A percentile compares a stretch with the other conserved stretches of the same genome.
phyloP scores from a whole-genome alignment of 2,888 invertebrate genomes.

The Trachelus stipa region DNA sequence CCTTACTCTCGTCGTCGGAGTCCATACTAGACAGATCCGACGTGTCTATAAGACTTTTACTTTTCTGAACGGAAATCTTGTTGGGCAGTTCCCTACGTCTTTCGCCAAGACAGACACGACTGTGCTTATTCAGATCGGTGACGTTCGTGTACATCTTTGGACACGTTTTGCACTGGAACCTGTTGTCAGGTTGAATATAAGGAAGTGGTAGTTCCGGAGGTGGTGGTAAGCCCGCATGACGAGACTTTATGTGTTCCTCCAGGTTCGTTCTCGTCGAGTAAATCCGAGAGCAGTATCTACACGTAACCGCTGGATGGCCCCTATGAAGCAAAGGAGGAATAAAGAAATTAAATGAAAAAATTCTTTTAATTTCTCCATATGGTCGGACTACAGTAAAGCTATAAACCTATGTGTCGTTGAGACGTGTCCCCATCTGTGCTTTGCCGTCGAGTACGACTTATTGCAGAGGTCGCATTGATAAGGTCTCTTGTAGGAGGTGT shows the following conservation, averaged over 20 bases:
- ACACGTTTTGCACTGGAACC: conserved; percentile 59
- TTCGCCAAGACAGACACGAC: conserved; percentile 50
- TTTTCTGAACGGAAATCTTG: conserved; percentile 61
- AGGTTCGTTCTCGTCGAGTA: conserved; percentile 66
- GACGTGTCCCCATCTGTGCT: conserved; percentile 68
- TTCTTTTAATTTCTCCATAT: neutral
- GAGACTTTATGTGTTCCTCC: conserved; percentile 65
- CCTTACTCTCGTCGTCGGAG: conserved; percentile 58
- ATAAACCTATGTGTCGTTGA: conserved; percentile 63
- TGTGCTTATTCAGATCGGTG: conserved; percentile 60
- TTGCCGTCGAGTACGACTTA: conserved; percentile 67
- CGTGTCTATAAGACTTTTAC: conserved; percentile 58
- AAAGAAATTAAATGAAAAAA: neutral
- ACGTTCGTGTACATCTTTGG: conserved; percentile 58
- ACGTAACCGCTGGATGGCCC: conserved; percentile 67
- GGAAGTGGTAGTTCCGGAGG: conserved; percentile 47
- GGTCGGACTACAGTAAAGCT: neutral
- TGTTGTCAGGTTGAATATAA: conserved; percentile 44
- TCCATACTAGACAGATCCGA: conserved; percentile 59
- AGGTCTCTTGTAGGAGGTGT: conserved; percentile 64
- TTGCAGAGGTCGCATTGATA: conserved; percentile 67
- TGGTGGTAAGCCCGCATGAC: conserved; percentile 60
- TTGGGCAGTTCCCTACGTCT: conserved; percentile 50
- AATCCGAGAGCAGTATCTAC: conserved; percentile 64
- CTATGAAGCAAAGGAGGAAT: conserved; percentile 43